A percentile compares a stretch with the other conserved stretches of the same genome.
phyloP scores from a whole-genome alignment of 2,113 vertebrate species.

The Myxocyprinus asiaticus region DNA sequence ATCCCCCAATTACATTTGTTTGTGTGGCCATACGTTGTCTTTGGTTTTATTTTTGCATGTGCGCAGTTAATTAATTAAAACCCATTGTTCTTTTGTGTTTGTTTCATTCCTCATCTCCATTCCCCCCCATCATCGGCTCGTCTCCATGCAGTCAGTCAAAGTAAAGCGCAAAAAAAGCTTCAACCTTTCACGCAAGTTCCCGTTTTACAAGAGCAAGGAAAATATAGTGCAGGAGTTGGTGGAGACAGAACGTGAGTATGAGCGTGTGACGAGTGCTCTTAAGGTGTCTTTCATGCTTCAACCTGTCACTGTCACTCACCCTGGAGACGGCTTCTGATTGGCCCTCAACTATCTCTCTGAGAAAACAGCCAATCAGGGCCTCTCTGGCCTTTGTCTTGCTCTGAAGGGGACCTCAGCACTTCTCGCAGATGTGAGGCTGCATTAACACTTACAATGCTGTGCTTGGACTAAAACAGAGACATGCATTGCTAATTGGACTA shows the following conservation, averaged over 20 bases:
- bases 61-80: conserved; percentile 71
- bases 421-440: conserved; percentile 57
- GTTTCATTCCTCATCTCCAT: conserved; percentile 68
- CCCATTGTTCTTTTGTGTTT: conserved; percentile 72
- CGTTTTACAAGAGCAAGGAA: conserved; percentile 99
- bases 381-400: conserved; percentile 64
- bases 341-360: conserved; percentile 27
- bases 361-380: conserved; percentile 39
- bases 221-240: conserved; percentile 96
- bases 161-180: conserved; percentile 99
- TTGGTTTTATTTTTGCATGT: conserved; percentile 64
- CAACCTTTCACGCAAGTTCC: conserved; percentile 99
- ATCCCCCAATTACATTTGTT: not conserved
- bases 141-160: conserved; percentile 93
- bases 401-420: conserved; percentile 59
- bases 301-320: conserved; percentile 64
- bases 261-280: conserved; percentile 60
- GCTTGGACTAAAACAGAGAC: conserved; percentile 28
- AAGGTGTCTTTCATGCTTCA: conserved; percentile 47
- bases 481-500: too few relatives aligned
- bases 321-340: conserved; percentile 58
- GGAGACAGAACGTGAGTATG: conserved; percentile 98
- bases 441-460: conserved; percentile 63
- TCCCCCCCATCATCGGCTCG: conserved; percentile 70
- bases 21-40: not conserved